Base-by-base conservation (phyloP, 2,888 invertebrate genomes). In the Eupithecia inturbata region DNA sequence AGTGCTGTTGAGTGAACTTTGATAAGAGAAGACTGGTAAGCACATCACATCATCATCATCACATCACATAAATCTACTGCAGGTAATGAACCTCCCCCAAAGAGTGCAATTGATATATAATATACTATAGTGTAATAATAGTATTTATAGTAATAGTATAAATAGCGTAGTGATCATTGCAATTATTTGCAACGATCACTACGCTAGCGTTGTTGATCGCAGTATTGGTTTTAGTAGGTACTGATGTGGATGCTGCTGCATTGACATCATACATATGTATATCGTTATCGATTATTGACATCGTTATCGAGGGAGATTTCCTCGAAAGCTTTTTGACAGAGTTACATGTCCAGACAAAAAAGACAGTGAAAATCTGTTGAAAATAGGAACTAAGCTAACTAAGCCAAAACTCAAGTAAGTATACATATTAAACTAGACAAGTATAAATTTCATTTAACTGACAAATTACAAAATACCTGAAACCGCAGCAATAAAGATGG, bases 401-500 rank as follows among this genome's bases (percentile, higher is more conserved):
- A n/a, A 19, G 14, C 39, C 14, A 14, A 39, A 39, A 39, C 49
- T n/a, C n/a, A n/a, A n/a, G n/a, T n/a, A n/a, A n/a, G n/a, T n/a
- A n/a, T n/a, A n/a, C n/a, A n/a, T n/a, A n/a, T n/a, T n/a, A n/a
- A n/a, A n/a, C n/a, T n/a, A n/a, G n/a, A n/a, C n/a, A n/a, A 53
- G n/a, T 3, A 14, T 12, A 57, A 4, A 0, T 5, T 57, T 26
- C 10, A 57, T 26, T 26, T 22, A 4, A 26, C 4, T 57, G 26
- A 57, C 26, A 26, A 57, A 57, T 57, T 1, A 57, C 57, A 26
- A 26, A 39, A 22, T 39, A 66, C 66, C 66, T 41, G 39, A 41
- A 66, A 66, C 66, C 6, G 66, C 66, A 16, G 66, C 66, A 66
- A 66, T 6, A 14, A 62, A 26, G 14, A 66, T 10, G 4, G 14